These are phyloP conservation scores for Hormaphis cornu DNA, from an alignment of 1,140 invertebrate species.

Conservation along the genomic window DNA sequence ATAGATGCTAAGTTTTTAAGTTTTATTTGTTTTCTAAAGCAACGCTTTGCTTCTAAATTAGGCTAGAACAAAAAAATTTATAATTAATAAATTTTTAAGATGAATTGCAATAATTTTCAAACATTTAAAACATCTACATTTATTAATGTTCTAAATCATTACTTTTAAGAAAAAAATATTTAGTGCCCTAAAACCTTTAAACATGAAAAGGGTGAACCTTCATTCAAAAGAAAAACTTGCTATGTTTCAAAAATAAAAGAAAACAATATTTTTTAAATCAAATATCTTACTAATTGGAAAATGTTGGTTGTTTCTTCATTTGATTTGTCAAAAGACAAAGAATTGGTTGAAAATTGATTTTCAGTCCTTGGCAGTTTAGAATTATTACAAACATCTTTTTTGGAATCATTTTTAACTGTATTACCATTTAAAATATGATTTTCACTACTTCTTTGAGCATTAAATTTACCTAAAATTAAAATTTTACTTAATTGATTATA, in stretches of 20 bases:
- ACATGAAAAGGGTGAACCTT: too few species aligned
- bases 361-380: background rate
- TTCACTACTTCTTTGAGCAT: background rate
- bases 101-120: background rate
- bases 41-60: slow-evolving; percentile 2
- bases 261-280: too few species aligned
- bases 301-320: background rate
- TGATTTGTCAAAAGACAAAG: background rate
- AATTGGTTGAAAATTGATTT: background rate
- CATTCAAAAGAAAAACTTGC: too few species aligned
- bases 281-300: slow-evolving; percentile 9
- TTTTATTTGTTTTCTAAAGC: background rate
- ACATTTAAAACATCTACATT: background rate
- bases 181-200: too few species aligned
- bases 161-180: too few species aligned
- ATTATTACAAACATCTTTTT: background rate
- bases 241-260: too few species aligned
- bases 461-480: background rate
- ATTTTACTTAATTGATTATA: background rate
- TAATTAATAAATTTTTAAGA: background rate
- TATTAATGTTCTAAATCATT: too few species aligned
- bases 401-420: background rate
- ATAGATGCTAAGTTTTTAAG: background rate
- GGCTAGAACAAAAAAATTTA: background rate
- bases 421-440: background rate